A percentile compares a stretch with the other conserved stretches of the same genome.
Conservation (phyloP, 1,140 invertebrate genomes). For the Bombus waltoni region DNA sequence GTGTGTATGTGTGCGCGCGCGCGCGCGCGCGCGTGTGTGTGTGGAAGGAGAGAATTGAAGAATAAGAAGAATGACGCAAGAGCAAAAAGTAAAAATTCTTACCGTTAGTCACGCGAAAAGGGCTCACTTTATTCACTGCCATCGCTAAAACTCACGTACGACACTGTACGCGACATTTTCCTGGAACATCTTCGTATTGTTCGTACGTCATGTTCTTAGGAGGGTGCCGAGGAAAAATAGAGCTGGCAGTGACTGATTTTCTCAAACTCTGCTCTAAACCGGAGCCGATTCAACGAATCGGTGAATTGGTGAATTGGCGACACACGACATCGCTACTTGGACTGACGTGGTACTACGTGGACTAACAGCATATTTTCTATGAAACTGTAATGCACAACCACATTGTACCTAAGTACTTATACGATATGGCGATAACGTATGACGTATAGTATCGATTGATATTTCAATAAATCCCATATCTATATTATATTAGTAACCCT, state of each 20-base stretch:
- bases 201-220: slow-evolving; percentile 22
- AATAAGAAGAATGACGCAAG: background rate
- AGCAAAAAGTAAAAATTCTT: slow-evolving; percentile 18
- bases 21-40: background rate
- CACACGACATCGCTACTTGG: background rate
- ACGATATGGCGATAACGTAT: slow-evolving; percentile 64
- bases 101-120: slow-evolving; percentile 45
- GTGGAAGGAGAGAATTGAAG: background rate
- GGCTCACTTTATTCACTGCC: slow-evolving; percentile 64
- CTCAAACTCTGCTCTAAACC: slow-evolving; percentile 49
- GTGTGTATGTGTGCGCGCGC: background rate
- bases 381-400: slow-evolving; percentile 81
- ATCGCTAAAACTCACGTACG: slow-evolving; percentile 49
- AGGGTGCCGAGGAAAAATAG: slow-evolving; percentile 18
- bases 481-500: slow-evolving; percentile 40
- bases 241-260: slow-evolving; percentile 56
- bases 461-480: slow-evolving; percentile 75
- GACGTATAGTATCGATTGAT: slow-evolving; percentile 62
- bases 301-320: background rate
- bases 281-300: background rate
- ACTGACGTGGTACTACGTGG: slow-evolving; percentile 15
- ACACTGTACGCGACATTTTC: slow-evolving; percentile 30
- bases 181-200: background rate
- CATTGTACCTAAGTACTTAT: slow-evolving; percentile 75
- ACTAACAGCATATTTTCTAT: slow-evolving; percentile 79